phyloP scores from a whole-genome alignment of 2,113 vertebrate species.

The Salvator merianae region DNA sequence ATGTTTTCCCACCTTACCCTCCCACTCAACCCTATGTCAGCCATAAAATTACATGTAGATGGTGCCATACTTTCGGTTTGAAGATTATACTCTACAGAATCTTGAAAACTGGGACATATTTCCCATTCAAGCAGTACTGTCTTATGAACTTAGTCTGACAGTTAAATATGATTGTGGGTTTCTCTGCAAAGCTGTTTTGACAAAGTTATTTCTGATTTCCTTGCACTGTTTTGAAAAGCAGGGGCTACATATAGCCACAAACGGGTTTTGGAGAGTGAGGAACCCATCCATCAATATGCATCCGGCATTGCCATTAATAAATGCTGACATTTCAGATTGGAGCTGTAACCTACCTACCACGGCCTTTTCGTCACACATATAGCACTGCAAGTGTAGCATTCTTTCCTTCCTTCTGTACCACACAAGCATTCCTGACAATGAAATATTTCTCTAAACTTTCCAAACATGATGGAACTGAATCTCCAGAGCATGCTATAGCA shows the following conservation, averaged over 20 bases:
- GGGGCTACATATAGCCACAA: constrained; percentile 20
- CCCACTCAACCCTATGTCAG: too few species aligned
- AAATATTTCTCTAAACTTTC: constrained; percentile 71
- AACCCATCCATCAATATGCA: constrained; percentile 45
- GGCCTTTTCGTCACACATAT: constrained; percentile 45
- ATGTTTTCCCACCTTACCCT: too few species aligned
- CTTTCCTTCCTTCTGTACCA: constrained; percentile 48
- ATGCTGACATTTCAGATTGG: constrained; percentile 64
- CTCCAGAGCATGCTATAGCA: constrained; percentile 62
- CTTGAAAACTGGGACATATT: not conserved
- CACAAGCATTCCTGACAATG: constrained; percentile 44
- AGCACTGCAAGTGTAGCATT: constrained; percentile 47
- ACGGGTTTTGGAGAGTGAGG: not conserved
- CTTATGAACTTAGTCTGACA: not conserved
- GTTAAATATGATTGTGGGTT: not conserved
- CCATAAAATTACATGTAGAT: too few species aligned
- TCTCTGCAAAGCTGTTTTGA: not conserved
- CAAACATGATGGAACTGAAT: constrained; percentile 64
- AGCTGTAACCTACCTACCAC: constrained; percentile 51
- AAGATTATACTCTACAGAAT: too few species aligned
- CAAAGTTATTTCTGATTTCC: too few species aligned
- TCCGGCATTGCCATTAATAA: constrained; percentile 61
- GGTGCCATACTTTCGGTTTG: too few species aligned
- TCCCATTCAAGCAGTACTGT: not conserved
- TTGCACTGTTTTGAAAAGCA: constrained; percentile 23